Evolutionary conservation across 2,888 invertebrate species (phyloP).

Genomic region (Dryocosmus kuriphilus): DNA sequence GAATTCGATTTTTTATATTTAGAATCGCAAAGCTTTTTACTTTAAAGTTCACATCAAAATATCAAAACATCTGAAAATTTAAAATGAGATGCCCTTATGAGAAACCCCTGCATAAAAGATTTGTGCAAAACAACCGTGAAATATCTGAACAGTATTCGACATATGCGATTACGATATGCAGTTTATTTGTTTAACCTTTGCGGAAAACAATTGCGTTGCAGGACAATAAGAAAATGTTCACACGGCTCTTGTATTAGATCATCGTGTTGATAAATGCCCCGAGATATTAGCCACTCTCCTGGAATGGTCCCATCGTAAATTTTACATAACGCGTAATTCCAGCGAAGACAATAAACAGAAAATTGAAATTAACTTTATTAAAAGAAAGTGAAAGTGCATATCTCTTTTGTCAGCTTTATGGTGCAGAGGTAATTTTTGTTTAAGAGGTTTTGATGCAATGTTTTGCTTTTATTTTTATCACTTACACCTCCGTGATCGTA

Average conservation of each 20-base stretch:
- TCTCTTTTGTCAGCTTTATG: background rate
- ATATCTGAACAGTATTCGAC: background rate
- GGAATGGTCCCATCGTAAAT: background rate
- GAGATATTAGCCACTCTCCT: background rate
- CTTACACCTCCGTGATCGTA: conserved; percentile 10
- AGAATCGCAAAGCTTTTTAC: too few species aligned
- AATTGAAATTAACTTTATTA: background rate
- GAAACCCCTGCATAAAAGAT: background rate
- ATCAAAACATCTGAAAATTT: too few species aligned
- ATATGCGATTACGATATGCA: background rate
- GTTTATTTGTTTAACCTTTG: background rate
- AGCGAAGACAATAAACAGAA: conserved; percentile 2
- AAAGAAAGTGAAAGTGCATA: background rate
- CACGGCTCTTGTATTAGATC: conserved; percentile 20
- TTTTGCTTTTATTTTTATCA: background rate
- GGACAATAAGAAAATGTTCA: conserved; percentile 19
- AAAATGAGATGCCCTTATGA: too few species aligned
- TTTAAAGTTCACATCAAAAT: too few species aligned
- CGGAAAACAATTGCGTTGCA: conserved; percentile 3
- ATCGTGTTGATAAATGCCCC: conserved; percentile 14
- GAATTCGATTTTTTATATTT: too few species aligned
- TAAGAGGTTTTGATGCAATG: background rate
- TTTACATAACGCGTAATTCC: background rate
- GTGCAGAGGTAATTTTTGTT: background rate
- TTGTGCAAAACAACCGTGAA: background rate